Evolutionary conservation across 2,888 invertebrate species (phyloP).

Genomic region (Junonia oenone): DNA sequence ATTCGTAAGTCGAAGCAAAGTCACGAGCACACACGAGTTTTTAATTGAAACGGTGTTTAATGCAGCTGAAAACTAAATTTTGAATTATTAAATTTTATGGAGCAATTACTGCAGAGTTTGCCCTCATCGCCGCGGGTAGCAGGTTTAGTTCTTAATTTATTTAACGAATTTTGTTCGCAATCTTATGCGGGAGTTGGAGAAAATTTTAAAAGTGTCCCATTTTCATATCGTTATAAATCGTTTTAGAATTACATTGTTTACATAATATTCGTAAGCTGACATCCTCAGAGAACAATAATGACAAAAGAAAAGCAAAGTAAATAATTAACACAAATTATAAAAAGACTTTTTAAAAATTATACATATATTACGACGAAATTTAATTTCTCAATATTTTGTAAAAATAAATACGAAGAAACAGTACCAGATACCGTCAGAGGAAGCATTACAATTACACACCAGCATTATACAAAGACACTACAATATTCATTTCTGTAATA

Average conservation of each 20-base stretch:
- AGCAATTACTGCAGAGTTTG: background rate
- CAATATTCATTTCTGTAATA: background rate
- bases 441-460: background rate
- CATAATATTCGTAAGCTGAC: too few relatives aligned
- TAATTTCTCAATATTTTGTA: background rate
- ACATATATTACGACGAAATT: background rate
- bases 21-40: background rate
- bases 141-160: conserved; percentile 1
- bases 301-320: background rate
- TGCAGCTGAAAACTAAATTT: background rate
- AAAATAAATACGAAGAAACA: background rate
- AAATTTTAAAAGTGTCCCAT: background rate
- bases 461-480: background rate
- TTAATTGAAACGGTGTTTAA: background rate
- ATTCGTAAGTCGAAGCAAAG: background rate
- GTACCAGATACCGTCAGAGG: background rate
- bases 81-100: background rate
- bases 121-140: too few relatives aligned
- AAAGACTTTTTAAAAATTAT: background rate
- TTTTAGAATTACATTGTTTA: background rate
- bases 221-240: background rate
- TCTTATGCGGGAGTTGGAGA: background rate
- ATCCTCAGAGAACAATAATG: too few relatives aligned
- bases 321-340: background rate
- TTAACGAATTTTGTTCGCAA: background rate